These are phyloP conservation scores for Cephalopachus bancanus DNA, from an alignment of 2,797 vertebrate genomes.

Conservation along the genomic window DNA sequence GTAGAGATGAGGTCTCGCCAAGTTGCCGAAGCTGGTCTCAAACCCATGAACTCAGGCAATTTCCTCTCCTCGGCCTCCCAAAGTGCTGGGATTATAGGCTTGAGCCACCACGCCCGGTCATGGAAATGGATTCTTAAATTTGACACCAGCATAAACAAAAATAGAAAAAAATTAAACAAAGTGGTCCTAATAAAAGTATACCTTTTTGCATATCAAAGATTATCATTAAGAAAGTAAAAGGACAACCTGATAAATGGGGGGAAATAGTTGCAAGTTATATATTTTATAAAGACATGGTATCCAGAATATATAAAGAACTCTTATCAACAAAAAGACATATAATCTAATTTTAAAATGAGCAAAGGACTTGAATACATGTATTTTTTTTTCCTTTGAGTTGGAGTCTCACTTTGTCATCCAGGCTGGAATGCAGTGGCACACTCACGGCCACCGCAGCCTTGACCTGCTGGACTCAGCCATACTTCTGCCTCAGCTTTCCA, in stretches of 20 bases:
- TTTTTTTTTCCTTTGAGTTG: no score
- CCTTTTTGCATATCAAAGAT: neutral
- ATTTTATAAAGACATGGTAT: neutral
- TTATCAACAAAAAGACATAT: neutral
- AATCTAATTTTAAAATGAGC: constrained; percentile 40
- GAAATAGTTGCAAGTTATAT: neutral
- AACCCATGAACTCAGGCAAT: no score
- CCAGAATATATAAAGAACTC: neutral
- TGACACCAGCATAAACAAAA: neutral
- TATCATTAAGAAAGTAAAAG: neutral
- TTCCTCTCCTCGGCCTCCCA: no score
- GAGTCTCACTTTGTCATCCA: no score
- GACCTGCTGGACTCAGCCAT: no score
- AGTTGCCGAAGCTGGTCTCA: no score
- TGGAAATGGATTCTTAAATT: neutral
- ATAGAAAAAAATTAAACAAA: neutral
- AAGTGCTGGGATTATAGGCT: no score
- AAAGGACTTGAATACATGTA: neutral
- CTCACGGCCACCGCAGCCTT: no score
- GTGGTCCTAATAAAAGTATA: neutral
- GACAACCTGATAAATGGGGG: neutral
- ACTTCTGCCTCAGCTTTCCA: no score
- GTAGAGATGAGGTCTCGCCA: no score
- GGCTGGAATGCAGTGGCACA: no score
- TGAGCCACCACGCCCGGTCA: no score